phyloP scores from a whole-genome alignment of 1,140 invertebrate genomes.

The Drosophila parvula region DNA sequence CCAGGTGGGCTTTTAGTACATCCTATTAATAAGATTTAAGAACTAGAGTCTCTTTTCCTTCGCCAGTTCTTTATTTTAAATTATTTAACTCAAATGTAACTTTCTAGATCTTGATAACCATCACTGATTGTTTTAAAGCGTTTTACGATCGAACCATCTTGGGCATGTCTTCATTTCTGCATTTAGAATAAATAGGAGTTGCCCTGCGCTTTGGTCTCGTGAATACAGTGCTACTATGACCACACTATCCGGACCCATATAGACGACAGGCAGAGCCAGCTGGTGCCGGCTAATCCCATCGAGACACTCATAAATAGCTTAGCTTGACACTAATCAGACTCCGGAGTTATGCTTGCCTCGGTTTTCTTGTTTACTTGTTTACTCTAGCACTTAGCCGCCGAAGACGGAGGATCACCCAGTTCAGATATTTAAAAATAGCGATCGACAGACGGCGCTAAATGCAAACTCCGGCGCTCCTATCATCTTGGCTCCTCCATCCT shows the following conservation, averaged over 20 bases:
- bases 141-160: no score
- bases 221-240: no score
- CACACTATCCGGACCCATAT: not conserved
- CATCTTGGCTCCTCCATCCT: not conserved
- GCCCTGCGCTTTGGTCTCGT: no score
- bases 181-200: no score
- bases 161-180: no score
- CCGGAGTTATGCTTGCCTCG: conserved; percentile 24
- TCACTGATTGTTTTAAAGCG: no score
- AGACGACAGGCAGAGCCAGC: conserved; percentile 18
- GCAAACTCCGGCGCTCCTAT: conserved; percentile 21
- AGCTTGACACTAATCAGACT: conserved; percentile 56
- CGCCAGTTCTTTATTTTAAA: conserved; percentile 86
- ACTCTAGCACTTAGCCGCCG: conserved; percentile 32
- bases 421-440: conserved; percentile 30
- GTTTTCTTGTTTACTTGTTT: conserved; percentile 53
- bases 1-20: conserved; percentile 44
- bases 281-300: conserved; percentile 39
- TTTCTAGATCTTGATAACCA: no score
- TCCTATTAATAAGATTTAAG: not conserved
- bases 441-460: conserved; percentile 45
- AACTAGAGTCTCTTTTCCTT: no score
- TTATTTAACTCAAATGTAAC: no score
- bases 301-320: conserved; percentile 50
- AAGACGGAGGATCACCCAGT: conserved; percentile 20